A percentile compares a stretch with the other conserved stretches of the same genome.
Evolutionary conservation across 2,888 invertebrate genomes (phyloP).

Genomic region (Meganola albula): DNA sequence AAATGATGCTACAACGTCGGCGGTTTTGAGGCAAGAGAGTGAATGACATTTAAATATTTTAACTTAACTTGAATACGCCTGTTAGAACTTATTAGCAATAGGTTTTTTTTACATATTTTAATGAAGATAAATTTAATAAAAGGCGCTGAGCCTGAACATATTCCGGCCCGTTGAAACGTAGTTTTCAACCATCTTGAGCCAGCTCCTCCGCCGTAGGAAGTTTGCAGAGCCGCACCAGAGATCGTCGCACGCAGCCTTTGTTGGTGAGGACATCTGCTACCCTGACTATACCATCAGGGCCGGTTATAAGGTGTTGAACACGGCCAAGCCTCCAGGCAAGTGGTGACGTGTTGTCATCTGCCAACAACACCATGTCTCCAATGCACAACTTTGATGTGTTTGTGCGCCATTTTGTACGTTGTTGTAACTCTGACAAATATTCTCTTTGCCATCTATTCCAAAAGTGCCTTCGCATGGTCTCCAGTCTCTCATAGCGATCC

Average conservation of each 20-base stretch:
- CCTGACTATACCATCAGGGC: slow-evolving; percentile 3
- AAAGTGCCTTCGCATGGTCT: slow-evolving; percentile 15
- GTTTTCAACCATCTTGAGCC: slow-evolving; percentile 5
- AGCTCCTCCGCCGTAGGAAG: slow-evolving; percentile 7
- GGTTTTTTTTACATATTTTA: too few relatives aligned
- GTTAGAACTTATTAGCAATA: too few relatives aligned
- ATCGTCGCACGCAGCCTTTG: slow-evolving; percentile 8
- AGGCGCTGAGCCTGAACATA: neutral
- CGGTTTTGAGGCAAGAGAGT: too few relatives aligned
- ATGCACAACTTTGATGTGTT: slow-evolving; percentile 9
- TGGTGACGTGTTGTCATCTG: slow-evolving; percentile 14
- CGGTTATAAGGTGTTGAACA: slow-evolving; percentile 2
- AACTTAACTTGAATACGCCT: too few relatives aligned
- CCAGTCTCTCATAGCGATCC: slow-evolving; percentile 10
- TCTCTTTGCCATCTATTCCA: slow-evolving; percentile 21
- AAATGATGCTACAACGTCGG: too few relatives aligned
- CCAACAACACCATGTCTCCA: slow-evolving; percentile 16
- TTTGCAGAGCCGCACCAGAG: slow-evolving; percentile 6
- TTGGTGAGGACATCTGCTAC: slow-evolving; percentile 8
- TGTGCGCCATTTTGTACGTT: slow-evolving; percentile 26
- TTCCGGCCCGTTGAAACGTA: slow-evolving; percentile 3
- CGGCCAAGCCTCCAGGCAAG: slow-evolving; percentile 5
- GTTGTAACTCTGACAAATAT: slow-evolving; percentile 24
- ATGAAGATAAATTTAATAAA: too few relatives aligned
- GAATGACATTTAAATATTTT: too few relatives aligned